Conservation (phyloP, 2,797 vertebrate species). For the Nyctibius grandis region DNA sequence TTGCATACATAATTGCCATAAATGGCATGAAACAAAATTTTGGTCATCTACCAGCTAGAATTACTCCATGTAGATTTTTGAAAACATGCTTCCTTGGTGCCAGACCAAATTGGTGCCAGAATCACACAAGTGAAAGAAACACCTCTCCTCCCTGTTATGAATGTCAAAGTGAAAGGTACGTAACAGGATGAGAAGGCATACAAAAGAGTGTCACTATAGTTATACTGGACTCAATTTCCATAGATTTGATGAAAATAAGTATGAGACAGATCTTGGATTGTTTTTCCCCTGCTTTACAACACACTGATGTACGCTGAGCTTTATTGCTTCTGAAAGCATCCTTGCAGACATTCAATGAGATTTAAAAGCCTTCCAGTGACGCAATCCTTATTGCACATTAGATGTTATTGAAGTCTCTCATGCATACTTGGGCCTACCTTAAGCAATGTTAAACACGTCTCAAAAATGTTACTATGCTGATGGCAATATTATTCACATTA, state of each 20-base stretch:
- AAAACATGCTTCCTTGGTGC: not conserved
- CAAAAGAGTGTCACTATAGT: not conserved
- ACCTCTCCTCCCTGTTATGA: not conserved
- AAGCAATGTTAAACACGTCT: not conserved
- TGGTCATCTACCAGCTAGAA: not conserved
- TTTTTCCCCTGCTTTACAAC: not conserved
- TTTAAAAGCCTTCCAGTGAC: not conserved
- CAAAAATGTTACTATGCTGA: not conserved
- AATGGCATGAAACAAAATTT: not conserved
- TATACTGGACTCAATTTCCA: not conserved
- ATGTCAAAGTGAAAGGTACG: not conserved
- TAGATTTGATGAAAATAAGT: not conserved
- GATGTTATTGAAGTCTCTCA: not conserved
- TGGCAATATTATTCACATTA: not conserved
- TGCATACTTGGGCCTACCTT: not conserved
- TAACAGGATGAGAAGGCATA: not conserved
- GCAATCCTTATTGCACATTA: not conserved
- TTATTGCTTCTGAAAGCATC: conserved; percentile 23
- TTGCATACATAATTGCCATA: not conserved
- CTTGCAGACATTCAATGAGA: not conserved
- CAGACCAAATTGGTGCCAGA: not conserved
- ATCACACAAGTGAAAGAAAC: not conserved
- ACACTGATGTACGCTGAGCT: not conserved
- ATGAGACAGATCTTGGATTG: not conserved
- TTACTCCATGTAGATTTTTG: not conserved